Base-by-base conservation (phyloP, 2,888 invertebrate genomes). In the Drosophila anceps region DNA sequence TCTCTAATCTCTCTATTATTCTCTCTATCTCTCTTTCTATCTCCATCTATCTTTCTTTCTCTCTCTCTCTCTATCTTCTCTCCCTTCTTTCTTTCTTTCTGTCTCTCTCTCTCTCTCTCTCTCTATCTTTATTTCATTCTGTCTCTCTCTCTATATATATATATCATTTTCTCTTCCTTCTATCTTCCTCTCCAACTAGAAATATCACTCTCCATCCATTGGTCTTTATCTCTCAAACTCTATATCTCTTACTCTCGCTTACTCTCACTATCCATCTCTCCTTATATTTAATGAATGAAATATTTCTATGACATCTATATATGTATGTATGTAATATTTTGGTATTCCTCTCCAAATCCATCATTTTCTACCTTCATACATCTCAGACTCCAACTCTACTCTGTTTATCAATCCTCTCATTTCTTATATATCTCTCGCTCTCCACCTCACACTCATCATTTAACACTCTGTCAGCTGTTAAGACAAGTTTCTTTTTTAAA, bases 401-500 rank as follows among this genome's bases (percentile, higher is more conserved):
- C 37, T 48, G 10, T 27, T 44, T 24, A 24, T 46, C 20, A 27
- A 10, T 44, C 37, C 4, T 12, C n/a, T 20, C 6, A 35, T 5
- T 48, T 18, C 37, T 29, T 29, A 29, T 33, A 7, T 15, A 27
- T 27, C 46, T 5, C 12, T 31, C 24, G n/a, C 12, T 31, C 3
- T 12, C 33, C 15, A 6, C n/a, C 7, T 43, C 43, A 3, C 46
- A 54, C 50, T 51, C 60, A 64, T 62, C 65, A 79, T 55, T 65
- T 51, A 60, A 57, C 29, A 66, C 48, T 44, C 61, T 61, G 20
- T 29, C 33, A 35, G 53, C 24, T 55, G 24, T 4, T 39, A 31
- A 46, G 2, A 15, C 39, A 8, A 44, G 20, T 24, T 24, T 57
- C 33, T 15, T 15, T 20, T 27, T 44, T 2, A 1, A 27, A 27